phyloP scores from a whole-genome alignment of 2,888 invertebrate species.

The Tenthredo notha region DNA sequence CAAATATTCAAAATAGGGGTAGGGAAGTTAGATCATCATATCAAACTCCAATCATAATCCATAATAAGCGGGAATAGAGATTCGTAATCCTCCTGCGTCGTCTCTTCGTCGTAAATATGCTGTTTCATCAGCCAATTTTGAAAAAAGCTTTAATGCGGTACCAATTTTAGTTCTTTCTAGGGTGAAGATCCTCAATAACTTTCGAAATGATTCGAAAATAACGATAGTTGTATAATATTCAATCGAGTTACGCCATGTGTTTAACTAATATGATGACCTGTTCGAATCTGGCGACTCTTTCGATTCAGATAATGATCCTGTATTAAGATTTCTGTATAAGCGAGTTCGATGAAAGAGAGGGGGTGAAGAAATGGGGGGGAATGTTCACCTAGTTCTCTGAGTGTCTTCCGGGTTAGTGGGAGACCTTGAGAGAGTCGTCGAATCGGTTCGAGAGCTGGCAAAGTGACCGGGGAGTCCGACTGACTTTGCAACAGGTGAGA shows the following conservation, averaged over 20 bases:
- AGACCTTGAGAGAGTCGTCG: conserved; percentile 47
- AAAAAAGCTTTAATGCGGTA: not conserved
- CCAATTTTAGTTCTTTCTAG: not conserved
- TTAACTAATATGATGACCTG: not conserved
- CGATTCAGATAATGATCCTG: conserved; percentile 4
- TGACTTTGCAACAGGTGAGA: conserved; percentile 44
- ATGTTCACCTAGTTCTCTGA: conserved; percentile 49
- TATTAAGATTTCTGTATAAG: not conserved
- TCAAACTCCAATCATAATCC: not conserved
- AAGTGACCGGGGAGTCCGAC: conserved; percentile 42
- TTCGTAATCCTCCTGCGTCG: not conserved
- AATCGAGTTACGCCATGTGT: not conserved
- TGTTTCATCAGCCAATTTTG: not conserved
- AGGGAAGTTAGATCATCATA: not conserved
- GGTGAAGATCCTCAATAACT: not conserved
- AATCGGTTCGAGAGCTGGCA: conserved; percentile 28
- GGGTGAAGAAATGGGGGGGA: conserved; percentile 46
- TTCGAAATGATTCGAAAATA: not conserved
- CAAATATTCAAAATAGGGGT: not conserved
- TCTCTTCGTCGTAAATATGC: not conserved
- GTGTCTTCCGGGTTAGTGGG: conserved; percentile 49
- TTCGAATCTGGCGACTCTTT: not conserved
- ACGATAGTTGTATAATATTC: not conserved
- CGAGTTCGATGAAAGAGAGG: conserved; percentile 26
- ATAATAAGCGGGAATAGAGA: not conserved